These are phyloP conservation scores for Channa striata DNA, from an alignment of 2,797 vertebrate species.

Conservation along the genomic window DNA sequence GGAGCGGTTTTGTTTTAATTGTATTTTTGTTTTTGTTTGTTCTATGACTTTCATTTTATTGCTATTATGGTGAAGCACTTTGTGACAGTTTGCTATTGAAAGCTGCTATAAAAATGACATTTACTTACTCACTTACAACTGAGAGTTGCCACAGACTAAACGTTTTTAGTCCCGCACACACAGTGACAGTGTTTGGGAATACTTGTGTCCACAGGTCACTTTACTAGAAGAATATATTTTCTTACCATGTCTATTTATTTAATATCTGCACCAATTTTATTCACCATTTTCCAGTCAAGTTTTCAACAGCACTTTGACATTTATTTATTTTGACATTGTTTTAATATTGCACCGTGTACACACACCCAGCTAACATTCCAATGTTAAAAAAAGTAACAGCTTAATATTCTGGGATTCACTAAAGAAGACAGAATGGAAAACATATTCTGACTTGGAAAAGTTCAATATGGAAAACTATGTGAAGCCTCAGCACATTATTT, in stretches of 20 bases:
- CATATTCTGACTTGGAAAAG: too few relatives aligned
- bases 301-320: neutral
- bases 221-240: neutral
- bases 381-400: slow-evolving; percentile 19
- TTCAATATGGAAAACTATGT: neutral
- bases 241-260: neutral
- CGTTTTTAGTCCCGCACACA: neutral
- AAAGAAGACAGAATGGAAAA: too few relatives aligned
- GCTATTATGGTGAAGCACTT: too few relatives aligned
- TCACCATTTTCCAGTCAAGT: slow-evolving; percentile 1
- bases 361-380: neutral
- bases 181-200: neutral
- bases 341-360: neutral
- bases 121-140: neutral
- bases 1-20: too few relatives aligned
- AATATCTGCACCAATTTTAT: neutral
- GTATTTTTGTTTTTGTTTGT: too few relatives aligned
- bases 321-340: neutral
- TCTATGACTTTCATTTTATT: too few relatives aligned
- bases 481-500: slow-evolving; percentile 4
- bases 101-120: too few relatives aligned
- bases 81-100: too few relatives aligned
- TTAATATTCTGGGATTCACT: neutral
- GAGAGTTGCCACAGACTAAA: slow-evolving; percentile 19
- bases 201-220: neutral